Percentiles rank a stretch among this genome's conserved stretches.
Conservation (phyloP, 2,888 invertebrate genomes). For the Chymomyza fuscimana region DNA sequence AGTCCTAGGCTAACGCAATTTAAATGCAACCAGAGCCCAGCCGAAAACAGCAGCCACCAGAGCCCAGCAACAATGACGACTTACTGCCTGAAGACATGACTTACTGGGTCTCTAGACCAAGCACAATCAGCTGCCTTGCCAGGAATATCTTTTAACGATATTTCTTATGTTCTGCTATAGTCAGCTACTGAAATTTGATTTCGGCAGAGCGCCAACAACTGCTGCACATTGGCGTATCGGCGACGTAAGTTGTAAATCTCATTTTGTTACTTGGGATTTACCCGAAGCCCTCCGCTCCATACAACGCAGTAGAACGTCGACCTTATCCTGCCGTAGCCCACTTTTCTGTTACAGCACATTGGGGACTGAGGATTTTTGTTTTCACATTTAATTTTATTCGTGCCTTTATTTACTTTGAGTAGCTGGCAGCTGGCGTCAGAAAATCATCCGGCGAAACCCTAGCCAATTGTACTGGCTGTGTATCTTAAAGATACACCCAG, state of each 20-base stretch:
- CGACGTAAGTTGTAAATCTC: constrained; percentile 18
- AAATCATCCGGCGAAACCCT: constrained; percentile 27
- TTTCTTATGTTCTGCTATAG: not conserved
- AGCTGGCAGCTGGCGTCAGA: constrained; percentile 33
- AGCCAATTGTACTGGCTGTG: constrained; percentile 24
- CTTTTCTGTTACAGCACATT: constrained; percentile 5
- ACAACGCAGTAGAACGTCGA: too few relatives aligned
- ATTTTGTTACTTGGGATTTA: constrained; percentile 17
- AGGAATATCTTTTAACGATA: not conserved
- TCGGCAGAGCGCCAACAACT: not conserved
- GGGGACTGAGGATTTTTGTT: constrained; percentile 32
- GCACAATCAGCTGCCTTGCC: not conserved
- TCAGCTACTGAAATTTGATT: not conserved
- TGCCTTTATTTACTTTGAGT: constrained; percentile 41
- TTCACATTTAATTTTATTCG: constrained; percentile 54
- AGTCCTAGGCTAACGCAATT: not conserved
- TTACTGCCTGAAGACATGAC: not conserved
- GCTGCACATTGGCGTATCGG: constrained; percentile 9
- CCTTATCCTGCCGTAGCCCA: not conserved
- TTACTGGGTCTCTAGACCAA: not conserved
- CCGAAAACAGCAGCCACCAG: not conserved
- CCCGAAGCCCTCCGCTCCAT: not conserved
- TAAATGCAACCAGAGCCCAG: not conserved
- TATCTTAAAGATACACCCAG: constrained; percentile 20
- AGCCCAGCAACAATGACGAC: not conserved